Percentiles rank a stretch among this genome's conserved stretches.
These are phyloP conservation scores for Myrmecobius fasciatus DNA, from an alignment of 2,113 vertebrate genomes.

Conservation along the genomic window DNA sequence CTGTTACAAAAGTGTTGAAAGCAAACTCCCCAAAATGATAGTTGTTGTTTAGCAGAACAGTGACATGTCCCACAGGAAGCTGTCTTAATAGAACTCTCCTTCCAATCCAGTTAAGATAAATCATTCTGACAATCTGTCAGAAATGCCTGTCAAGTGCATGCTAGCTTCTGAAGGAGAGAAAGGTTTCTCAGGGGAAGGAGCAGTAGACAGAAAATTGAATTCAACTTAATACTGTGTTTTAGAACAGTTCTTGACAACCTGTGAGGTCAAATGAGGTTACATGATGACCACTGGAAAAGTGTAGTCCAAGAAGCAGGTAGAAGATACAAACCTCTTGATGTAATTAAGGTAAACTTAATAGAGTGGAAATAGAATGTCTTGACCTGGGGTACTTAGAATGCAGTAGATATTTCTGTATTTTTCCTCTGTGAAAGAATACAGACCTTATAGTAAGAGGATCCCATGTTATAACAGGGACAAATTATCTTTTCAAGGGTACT, in stretches of 20 bases:
- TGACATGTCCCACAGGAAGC: constrained; percentile 57
- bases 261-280: constrained; percentile 33
- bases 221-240: constrained; percentile 39
- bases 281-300: constrained; percentile 54
- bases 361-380: not conserved
- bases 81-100: constrained; percentile 49
- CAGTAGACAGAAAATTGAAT: constrained; percentile 45
- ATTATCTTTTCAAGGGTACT: not conserved
- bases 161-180: not conserved
- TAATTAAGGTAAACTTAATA: constrained; percentile 41
- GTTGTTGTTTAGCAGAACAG: constrained; percentile 54
- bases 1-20: constrained; percentile 55
- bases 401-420: constrained; percentile 8
- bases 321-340: constrained; percentile 26
- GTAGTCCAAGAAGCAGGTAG: constrained; percentile 31
- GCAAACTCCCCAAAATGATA: constrained; percentile 28
- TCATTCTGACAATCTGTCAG: constrained; percentile 71
- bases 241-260: constrained; percentile 32
- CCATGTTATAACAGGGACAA: not conserved
- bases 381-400: constrained; percentile 43
- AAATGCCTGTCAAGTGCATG: constrained; percentile 54
- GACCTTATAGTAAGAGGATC: not conserved
- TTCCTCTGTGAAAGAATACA: not conserved
- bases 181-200: not conserved
- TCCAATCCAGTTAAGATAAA: constrained; percentile 70